Percentiles rank a stretch among this genome's conserved stretches.
phyloP scores from a whole-genome alignment of 2,888 invertebrate genomes.

The Cepaea hortensis region DNA sequence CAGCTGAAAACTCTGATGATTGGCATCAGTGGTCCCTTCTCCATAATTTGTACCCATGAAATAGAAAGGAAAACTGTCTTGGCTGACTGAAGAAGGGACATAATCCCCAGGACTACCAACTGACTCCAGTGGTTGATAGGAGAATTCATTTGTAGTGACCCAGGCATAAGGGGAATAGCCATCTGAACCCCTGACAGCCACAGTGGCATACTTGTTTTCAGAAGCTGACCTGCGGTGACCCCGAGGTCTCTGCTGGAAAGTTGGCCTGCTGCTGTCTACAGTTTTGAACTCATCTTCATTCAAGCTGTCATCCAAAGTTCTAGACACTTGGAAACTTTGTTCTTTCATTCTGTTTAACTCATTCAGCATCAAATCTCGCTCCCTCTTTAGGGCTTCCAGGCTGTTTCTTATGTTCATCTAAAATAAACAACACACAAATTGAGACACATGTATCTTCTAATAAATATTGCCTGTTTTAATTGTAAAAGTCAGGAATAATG shows the following conservation, averaged over 20 bases:
- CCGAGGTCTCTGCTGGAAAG: slow-evolving; percentile 27
- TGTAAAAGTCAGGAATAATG: too few relatives aligned
- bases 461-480: neutral
- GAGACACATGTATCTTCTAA: neutral
- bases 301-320: slow-evolving; percentile 36
- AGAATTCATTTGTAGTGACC: slow-evolving; percentile 44
- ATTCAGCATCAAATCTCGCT: slow-evolving; percentile 88
- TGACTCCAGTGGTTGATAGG: slow-evolving; percentile 42
- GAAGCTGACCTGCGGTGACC: slow-evolving; percentile 66
- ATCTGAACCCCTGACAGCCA: slow-evolving; percentile 29
- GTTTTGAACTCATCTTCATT: slow-evolving; percentile 41
- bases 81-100: slow-evolving; percentile 29
- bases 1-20: slow-evolving; percentile 92
- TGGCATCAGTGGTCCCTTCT: slow-evolving; percentile 81
- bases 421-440: neutral
- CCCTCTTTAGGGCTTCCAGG: slow-evolving; percentile 91
- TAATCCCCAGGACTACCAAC: slow-evolving; percentile 47
- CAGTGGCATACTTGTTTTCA: slow-evolving; percentile 62
- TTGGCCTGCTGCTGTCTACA: neutral
- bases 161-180: neutral
- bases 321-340: slow-evolving; percentile 51
- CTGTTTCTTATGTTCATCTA: slow-evolving; percentile 87
- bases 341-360: slow-evolving; percentile 77
- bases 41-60: slow-evolving; percentile 87
- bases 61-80: slow-evolving; percentile 81